phyloP scores from a whole-genome alignment of 2,797 vertebrate genomes.

The Lacerta bilineata region DNA sequence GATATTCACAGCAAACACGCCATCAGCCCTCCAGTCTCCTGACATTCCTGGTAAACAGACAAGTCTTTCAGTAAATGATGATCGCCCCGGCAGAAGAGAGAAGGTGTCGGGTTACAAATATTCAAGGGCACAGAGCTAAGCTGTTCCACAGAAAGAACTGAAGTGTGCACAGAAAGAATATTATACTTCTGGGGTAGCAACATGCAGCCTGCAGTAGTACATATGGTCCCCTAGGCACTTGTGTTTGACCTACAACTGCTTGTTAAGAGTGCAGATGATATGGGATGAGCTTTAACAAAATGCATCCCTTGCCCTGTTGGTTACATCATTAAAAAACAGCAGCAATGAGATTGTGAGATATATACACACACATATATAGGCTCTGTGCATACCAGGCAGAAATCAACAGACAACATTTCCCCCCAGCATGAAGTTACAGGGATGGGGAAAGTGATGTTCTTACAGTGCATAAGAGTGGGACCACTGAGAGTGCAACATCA shows the following conservation, averaged over 20 bases:
- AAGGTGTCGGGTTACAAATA: slow-evolving; percentile 69
- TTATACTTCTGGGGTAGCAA: slow-evolving; percentile 12
- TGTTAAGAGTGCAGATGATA: background rate
- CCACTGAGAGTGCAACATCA: background rate
- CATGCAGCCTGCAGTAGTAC: background rate
- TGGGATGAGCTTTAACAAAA: slow-evolving; percentile 15
- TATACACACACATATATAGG: background rate
- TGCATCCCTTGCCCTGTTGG: background rate
- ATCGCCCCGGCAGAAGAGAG: slow-evolving; percentile 68
- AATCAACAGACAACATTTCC: background rate
- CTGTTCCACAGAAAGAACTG: slow-evolving; percentile 40
- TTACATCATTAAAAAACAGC: slow-evolving; percentile 1
- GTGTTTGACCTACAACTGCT: slow-evolving; percentile 24
- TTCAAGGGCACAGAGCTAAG: slow-evolving; percentile 64
- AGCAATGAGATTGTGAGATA: background rate
- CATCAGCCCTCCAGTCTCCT: slow-evolving; percentile 69
- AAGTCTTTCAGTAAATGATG: slow-evolving; percentile 79
- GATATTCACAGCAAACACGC: slow-evolving; percentile 79
- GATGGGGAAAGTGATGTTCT: background rate
- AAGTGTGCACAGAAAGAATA: rapidly evolving
- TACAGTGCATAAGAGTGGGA: background rate
- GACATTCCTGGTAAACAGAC: slow-evolving; percentile 78
- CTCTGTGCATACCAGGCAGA: background rate
- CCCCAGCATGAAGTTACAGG: too few relatives aligned
- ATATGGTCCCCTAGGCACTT: slow-evolving; percentile 9